Evolutionary conservation across 2,888 invertebrate species (phyloP).

Genomic region (Scaptomyza reducta): DNA sequence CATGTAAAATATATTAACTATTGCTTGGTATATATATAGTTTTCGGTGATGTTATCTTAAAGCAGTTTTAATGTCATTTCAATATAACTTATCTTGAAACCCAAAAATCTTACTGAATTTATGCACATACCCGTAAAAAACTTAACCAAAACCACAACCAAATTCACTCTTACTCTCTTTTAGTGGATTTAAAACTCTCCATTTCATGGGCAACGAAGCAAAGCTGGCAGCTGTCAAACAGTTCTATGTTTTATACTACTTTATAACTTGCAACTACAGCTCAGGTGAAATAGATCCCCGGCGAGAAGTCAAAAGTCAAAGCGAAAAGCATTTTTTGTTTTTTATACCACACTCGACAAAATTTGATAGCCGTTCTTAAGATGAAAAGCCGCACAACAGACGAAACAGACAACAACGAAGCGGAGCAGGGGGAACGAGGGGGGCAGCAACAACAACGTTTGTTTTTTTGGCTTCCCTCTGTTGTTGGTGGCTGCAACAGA

Average conservation of each 20-base stretch:
- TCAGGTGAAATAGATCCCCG: constrained; percentile 17
- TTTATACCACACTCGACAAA: constrained; percentile 29
- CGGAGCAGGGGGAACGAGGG: constrained; percentile 19
- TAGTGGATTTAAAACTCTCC: constrained; percentile 5
- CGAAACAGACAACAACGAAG: constrained; percentile 14
- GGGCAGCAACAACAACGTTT: neutral
- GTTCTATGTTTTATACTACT: constrained; percentile 2
- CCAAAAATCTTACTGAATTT: neutral
- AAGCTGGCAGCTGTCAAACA: constrained; percentile 26
- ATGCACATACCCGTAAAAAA: neutral
- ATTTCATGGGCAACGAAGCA: constrained; percentile 17
- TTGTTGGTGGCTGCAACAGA: constrained; percentile 55
- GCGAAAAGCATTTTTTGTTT: constrained; percentile 17
- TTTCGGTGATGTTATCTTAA: too few species aligned
- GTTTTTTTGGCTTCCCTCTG: constrained; percentile 32
- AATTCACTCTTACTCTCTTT: neutral
- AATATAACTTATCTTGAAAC: too few species aligned
- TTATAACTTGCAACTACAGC: constrained; percentile 10
- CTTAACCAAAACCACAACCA: neutral
- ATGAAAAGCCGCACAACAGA: constrained; percentile 39
- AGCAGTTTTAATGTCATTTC: too few species aligned
- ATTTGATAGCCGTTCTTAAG: constrained; percentile 52
- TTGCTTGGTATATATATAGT: too few species aligned
- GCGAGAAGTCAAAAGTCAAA: constrained; percentile 23
- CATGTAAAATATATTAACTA: too few species aligned